A percentile compares a stretch with the other conserved stretches of the same genome.
Evolutionary conservation across 2,797 vertebrate genomes (phyloP).

Genomic region (Poliocrania exsul): DNA sequence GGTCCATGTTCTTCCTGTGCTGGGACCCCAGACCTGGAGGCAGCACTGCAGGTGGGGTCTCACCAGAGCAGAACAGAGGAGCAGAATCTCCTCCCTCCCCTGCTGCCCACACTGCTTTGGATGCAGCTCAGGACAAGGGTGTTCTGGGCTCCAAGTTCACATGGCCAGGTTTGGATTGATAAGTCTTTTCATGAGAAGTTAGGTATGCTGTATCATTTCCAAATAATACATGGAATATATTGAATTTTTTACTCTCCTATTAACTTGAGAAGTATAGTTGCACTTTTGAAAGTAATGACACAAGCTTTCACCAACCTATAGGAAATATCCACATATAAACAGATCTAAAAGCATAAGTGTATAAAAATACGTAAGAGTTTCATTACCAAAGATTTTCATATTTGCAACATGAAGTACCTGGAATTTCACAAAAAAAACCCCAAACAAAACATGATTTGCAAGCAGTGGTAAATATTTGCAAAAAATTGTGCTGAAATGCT

Average conservation of each 20-base stretch:
- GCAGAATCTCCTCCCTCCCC: not conserved
- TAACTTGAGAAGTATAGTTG: not conserved
- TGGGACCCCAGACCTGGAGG: not conserved
- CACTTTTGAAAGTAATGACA: not conserved
- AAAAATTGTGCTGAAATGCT: not conserved
- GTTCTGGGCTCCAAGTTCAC: not conserved
- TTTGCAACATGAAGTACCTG: not conserved
- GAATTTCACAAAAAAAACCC: not conserved
- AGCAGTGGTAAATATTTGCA: not conserved
- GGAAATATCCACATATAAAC: not conserved
- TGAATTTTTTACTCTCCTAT: not conserved
- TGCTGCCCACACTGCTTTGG: not conserved
- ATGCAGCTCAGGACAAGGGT: not conserved
- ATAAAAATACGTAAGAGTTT: not conserved
- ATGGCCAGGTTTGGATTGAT: fast-evolving
- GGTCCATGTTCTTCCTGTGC: not conserved
- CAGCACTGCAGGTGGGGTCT: not conserved
- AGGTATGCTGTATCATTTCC: not conserved
- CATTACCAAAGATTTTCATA: not conserved
- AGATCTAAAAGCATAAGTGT: not conserved
- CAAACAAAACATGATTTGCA: not conserved
- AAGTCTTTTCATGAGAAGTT: not conserved
- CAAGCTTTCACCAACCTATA: not conserved
- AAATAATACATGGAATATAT: not conserved
- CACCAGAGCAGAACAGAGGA: not conserved